Conservation (phyloP, 2,113 vertebrate species). For the Megaceryle torquata region DNA sequence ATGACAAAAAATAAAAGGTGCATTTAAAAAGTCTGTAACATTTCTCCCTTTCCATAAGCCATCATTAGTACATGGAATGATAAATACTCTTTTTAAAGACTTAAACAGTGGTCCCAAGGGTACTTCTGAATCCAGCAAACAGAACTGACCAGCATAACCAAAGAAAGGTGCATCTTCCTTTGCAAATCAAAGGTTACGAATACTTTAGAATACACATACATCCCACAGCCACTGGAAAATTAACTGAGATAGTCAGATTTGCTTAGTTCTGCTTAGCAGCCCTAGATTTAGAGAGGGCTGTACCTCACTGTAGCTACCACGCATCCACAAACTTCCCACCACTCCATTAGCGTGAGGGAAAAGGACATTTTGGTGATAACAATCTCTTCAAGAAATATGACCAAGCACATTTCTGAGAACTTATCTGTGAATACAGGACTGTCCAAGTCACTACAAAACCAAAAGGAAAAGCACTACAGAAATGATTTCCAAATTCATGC, state of each 20-base stretch:
- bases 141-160: neutral
- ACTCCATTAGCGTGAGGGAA: neutral
- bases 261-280: neutral
- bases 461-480: neutral
- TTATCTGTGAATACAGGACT: neutral
- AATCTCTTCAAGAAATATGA: neutral
- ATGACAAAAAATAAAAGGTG: neutral
- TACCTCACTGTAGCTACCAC: neutral
- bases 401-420: neutral
- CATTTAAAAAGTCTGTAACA: neutral
- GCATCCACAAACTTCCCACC: accelerated
- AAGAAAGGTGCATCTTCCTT: neutral
- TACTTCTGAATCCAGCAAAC: neutral
- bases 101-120: neutral
- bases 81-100: neutral
- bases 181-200: neutral
- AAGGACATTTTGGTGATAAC: neutral
- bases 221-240: neutral
- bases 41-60: neutral
- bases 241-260: neutral
- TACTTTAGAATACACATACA: neutral
- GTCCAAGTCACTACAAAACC: neutral
- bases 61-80: neutral
- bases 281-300: neutral
- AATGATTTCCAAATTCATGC: neutral